Evolutionary conservation across 2,113 vertebrate genomes (phyloP).

Genomic region (Phycodurus eques): DNA sequence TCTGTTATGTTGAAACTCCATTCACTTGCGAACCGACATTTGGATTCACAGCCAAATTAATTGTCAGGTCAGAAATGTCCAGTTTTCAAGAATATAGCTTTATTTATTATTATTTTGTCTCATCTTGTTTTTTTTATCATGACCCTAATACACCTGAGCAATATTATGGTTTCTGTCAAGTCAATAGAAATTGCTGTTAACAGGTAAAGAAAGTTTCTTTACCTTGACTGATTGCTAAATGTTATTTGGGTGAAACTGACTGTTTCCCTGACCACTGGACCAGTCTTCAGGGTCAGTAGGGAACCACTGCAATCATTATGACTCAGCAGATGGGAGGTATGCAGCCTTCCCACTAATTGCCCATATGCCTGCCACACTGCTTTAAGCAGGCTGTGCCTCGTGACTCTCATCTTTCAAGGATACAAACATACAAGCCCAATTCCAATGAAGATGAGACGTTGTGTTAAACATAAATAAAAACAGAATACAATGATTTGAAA

Average conservation of each 20-base stretch:
- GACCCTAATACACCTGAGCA: no score
- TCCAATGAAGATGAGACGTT: conserved; percentile 21
- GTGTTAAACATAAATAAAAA: neutral
- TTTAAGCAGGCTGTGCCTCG: conserved; percentile 31
- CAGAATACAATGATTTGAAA: no score
- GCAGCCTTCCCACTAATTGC: conserved; percentile 30
- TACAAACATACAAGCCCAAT: conserved; percentile 4
- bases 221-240: neutral
- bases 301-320: conserved; percentile 39
- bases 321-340: conserved; percentile 49
- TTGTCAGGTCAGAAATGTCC: no score
- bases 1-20: no score
- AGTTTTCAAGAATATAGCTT: no score
- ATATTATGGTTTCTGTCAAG: no score
- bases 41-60: no score
- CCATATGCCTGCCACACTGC: conserved; percentile 26
- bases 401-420: conserved; percentile 53
- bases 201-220: neutral
- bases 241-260: neutral
- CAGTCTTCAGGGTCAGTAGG: conserved; percentile 18
- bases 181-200: neutral
- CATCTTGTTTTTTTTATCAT: no score
- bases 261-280: conserved; percentile 19
- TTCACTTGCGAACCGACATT: no score
- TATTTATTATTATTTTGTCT: no score